Base-by-base conservation (phyloP, 2,113 vertebrate genomes). In the Trochalopteron elliotii region DNA sequence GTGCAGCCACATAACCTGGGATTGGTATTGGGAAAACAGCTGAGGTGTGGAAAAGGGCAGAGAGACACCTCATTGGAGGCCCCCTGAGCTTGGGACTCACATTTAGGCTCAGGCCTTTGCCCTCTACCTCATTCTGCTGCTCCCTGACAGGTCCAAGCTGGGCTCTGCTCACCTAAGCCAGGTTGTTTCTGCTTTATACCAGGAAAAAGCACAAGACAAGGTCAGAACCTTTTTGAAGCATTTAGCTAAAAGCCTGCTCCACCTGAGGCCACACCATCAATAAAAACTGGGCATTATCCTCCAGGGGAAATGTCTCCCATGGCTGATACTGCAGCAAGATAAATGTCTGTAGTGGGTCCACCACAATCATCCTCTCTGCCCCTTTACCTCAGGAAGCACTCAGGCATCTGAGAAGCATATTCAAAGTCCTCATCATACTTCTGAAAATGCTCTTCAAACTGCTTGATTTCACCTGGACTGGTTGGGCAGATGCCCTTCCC, bases 351-450 rank as follows among this genome's bases (percentile, higher is more conserved):
- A 40, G 22, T 12, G 28, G 16, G 9, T 28, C 44, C 28, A 64
- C 17, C 63, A 45, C 1, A 7, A 5, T 17, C 60, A 67, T 35
- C 57, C 20, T 3, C 67, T 69, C 33, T 2, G 2, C 61, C 45
- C 35, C 18, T 27, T 90, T 97, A 98, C 98, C 98, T 98, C 76
- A 98, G 69, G 59, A 99, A 96, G 88, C 93, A 97, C 69, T 97
- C 98, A 0, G 98, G 98, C 23, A 99, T 94, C 89, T 98, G 98
- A 70, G 98, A 98, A 21, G 98, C 98, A 0, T 98, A 97, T 91
- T 99, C 98, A 1, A 99, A 98, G 72, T 97, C 97, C 70, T 98
- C 98, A 52, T 99, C 98, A 0, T 97, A 99, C 57, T 78, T 97
- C 95, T 96, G 95, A 94, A 99, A 99, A 65, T 98, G 97, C 30